phyloP scores from a whole-genome alignment of 2,888 invertebrate species.

The Axea sp. region DNA sequence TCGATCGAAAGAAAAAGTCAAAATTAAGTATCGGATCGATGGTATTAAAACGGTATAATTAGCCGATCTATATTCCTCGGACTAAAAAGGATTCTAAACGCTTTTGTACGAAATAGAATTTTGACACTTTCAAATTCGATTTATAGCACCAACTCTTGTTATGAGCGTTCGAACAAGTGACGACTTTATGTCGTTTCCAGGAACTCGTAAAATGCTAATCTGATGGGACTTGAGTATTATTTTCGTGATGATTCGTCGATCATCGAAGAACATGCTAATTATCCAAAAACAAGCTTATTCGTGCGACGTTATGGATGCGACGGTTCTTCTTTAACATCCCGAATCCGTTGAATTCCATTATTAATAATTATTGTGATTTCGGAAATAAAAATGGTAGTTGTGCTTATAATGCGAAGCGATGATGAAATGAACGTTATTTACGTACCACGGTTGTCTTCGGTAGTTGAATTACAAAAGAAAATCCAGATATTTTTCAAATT shows the following conservation, averaged over 20 bases:
- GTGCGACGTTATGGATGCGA: constrained; percentile 35
- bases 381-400: constrained; percentile 48
- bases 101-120: constrained; percentile 21
- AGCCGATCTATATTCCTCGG: neutral
- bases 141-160: constrained; percentile 49
- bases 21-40: no score
- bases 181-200: constrained; percentile 52
- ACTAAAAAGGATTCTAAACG: neutral
- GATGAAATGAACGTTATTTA: constrained; percentile 55
- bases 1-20: no score
- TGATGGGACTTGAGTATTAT: constrained; percentile 34
- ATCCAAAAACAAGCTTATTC: constrained; percentile 39
- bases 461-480: constrained; percentile 36
- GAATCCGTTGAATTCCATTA: constrained; percentile 42
- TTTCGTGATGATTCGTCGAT: constrained; percentile 54
- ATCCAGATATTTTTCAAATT: constrained; percentile 19
- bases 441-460: constrained; percentile 26
- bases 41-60: no score
- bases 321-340: constrained; percentile 49
- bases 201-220: constrained; percentile 60
- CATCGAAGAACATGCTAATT: constrained; percentile 59
- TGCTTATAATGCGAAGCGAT: constrained; percentile 41
- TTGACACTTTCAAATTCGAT: constrained; percentile 51
- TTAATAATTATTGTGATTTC: constrained; percentile 53
- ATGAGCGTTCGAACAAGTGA: constrained; percentile 39